Evolutionary conservation across 2,113 vertebrate species (phyloP).

Genomic region (Peromyscus leucopus): DNA sequence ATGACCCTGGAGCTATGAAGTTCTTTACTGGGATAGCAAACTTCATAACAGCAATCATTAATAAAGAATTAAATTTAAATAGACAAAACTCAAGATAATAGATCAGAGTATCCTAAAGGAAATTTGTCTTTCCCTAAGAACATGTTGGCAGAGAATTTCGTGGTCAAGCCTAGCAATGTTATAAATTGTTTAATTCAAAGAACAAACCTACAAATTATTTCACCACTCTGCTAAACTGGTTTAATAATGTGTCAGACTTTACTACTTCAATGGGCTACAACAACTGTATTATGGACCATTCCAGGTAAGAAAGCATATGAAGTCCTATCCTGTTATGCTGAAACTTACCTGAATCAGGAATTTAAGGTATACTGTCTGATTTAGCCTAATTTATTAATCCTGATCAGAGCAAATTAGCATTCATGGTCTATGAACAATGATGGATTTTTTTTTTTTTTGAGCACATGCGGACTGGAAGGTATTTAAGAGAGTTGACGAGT

Average conservation of each 20-base stretch:
- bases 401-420: neutral
- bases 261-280: rapidly evolving
- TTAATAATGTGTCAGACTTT: neutral
- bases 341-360: neutral
- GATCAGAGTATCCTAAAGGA: neutral
- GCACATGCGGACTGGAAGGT: neutral
- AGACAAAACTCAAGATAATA: neutral
- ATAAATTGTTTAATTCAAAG: neutral
- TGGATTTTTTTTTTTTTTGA: neutral
- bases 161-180: neutral
- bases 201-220: neutral
- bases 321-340: rapidly evolving
- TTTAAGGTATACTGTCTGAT: neutral
- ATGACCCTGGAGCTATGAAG: neutral
- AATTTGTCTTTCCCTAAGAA: neutral
- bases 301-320: neutral
- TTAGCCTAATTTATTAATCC: neutral
- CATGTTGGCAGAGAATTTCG: neutral
- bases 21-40: neutral
- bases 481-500: neutral
- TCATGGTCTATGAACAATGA: neutral
- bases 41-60: neutral
- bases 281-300: neutral
- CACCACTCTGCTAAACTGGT: neutral
- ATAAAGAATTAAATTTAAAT: neutral